phyloP scores from a whole-genome alignment of 2,797 vertebrate species.

The Graptemys geographica region DNA sequence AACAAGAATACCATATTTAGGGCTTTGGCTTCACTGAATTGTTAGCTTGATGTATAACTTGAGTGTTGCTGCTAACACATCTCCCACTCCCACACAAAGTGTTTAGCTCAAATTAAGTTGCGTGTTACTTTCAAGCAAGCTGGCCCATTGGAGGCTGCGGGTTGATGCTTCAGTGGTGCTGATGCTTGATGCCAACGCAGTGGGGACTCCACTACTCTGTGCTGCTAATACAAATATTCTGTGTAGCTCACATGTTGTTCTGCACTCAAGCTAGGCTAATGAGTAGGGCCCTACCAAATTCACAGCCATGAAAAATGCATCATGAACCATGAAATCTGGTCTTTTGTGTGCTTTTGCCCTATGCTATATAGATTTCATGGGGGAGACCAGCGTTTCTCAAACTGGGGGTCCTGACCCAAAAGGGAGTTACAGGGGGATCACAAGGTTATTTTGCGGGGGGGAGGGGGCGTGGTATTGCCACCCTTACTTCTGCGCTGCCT shows the following conservation, averaged over 20 bases:
- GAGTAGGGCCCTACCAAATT: too few species aligned
- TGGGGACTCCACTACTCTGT: neutral
- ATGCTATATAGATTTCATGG: too few species aligned
- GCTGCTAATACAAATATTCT: neutral
- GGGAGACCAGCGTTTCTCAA: too few species aligned
- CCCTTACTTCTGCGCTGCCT: too few species aligned
- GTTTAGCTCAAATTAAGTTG: neutral
- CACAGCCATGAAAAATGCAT: too few species aligned
- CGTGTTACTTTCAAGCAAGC: neutral
- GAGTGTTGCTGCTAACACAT: neutral
- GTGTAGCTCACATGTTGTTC: neutral
- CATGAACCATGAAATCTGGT: neutral
- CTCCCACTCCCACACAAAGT: rapidly evolving
- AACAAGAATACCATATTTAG: neutral
- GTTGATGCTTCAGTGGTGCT: neutral
- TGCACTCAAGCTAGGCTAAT: neutral
- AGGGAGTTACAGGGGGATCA: too few species aligned
- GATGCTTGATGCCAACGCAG: neutral
- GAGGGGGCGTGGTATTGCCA: too few species aligned
- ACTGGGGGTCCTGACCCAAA: too few species aligned
- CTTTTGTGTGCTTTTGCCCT: too few species aligned
- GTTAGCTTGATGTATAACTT: neutral
- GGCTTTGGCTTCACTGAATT: neutral
- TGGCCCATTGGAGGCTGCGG: neutral
- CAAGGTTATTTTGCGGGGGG: too few species aligned